Base-by-base conservation (phyloP, 1,140 invertebrate species). In the Drosophila prosaltans region DNA sequence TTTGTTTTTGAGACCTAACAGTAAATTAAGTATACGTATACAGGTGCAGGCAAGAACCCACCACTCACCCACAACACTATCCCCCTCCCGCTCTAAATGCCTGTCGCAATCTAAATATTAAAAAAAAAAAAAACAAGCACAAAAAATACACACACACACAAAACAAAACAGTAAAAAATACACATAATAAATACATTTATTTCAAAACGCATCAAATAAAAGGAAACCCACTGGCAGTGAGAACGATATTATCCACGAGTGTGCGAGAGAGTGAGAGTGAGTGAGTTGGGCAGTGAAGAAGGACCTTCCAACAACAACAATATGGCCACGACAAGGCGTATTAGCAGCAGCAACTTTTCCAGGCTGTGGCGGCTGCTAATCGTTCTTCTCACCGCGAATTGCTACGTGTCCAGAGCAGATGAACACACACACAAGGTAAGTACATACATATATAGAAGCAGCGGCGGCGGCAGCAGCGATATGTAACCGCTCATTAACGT, bases 351-450 rank as follows among this genome's bases (percentile, higher is more conserved):
- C 45, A 51, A 51, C 45, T 51, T 51, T 51, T 51, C 45, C 45
- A 26, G 45, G 45, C 32, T 36, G 32, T 36, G 32, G 32, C 32
- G 32, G 32, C 45, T 51, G 45, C 45, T 51, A 51, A 51, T 51
- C 45, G 45, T 51, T 51, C 45, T 51, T 51, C 21, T 51, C 9
- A 51, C 21, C 21, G 45, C 45, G 45, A 51, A 51, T 24, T 59
- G 57, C 57, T 59, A 59, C 57, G 57, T 59, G 57, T 59, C 57
- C 57, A 59, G 57, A 59, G 72, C 57, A n/a, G 72, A 74, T 62
- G 72, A 74, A 54, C 72, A 74, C 55, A 74, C 41, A 30, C 72
- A 74, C 39, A 65, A 70, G 57, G 72, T 74, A 57, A 54, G 24
- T 54, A 26, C 1, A 26, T 21, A 16, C 16, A 16, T 16, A 16